Percentiles rank a stretch among this genome's conserved stretches.
These are phyloP conservation scores for Neomonachus schauinslandi DNA, from an alignment of 2,113 vertebrate species.

Conservation along the genomic window DNA sequence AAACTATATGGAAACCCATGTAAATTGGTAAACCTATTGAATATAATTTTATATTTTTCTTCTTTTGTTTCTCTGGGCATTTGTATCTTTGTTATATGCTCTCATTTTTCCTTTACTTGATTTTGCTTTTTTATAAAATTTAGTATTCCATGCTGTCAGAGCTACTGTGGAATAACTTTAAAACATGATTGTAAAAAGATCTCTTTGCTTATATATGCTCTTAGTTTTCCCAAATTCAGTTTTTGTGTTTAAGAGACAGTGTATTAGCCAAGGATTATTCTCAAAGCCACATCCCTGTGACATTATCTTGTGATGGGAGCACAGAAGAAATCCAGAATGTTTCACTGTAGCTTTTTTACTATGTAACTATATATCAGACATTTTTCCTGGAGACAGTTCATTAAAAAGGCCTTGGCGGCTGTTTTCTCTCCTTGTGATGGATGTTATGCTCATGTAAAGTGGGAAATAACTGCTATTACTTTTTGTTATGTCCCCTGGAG, in stretches of 20 bases:
- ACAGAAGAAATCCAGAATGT: constrained; percentile 64
- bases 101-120: neutral
- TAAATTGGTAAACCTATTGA: constrained; percentile 8
- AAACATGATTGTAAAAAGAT: constrained; percentile 66
- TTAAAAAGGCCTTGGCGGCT: constrained; percentile 75
- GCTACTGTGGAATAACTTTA: constrained; percentile 43
- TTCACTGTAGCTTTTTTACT: constrained; percentile 42
- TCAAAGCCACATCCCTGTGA: constrained; percentile 37
- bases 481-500: constrained; percentile 61
- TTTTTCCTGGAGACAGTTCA: constrained; percentile 69
- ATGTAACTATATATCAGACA: constrained; percentile 40
- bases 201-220: neutral
- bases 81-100: neutral
- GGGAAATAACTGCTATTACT: constrained; percentile 59
- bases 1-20: constrained; percentile 53
- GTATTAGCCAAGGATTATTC: constrained; percentile 59
- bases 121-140: constrained; percentile 20
- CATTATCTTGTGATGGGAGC: constrained; percentile 36
- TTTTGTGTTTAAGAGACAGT: constrained; percentile 75
- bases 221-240: constrained; percentile 52
- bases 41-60: neutral
- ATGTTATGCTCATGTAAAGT: constrained; percentile 62
- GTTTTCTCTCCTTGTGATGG: constrained; percentile 60
- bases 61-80: constrained; percentile 6
- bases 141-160: constrained; percentile 56